Evolutionary conservation across 2,113 vertebrate species (phyloP).

Genomic region (Urocitellus parryii): DNA sequence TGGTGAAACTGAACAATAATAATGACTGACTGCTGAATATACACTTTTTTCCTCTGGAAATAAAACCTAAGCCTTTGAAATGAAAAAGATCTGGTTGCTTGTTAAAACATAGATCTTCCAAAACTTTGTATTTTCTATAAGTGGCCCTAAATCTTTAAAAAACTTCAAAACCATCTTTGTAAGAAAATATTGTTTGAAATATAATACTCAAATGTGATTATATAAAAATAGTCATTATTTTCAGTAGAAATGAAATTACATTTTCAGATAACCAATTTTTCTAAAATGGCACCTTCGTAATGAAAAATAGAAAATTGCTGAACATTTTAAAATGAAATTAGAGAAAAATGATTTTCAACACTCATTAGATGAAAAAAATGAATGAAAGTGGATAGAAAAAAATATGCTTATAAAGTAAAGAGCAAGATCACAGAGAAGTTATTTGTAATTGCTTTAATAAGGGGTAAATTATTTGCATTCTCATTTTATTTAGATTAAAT

Average conservation of each 20-base stretch:
- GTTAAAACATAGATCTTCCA: background rate
- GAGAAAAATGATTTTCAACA: background rate
- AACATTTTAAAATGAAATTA: background rate
- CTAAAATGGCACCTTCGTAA: background rate
- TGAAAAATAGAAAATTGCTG: background rate
- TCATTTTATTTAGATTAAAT: background rate
- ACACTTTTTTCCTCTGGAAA: background rate
- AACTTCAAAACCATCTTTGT: background rate
- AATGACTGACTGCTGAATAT: background rate
- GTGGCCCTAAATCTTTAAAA: background rate
- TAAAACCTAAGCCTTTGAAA: background rate
- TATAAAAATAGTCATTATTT: background rate
- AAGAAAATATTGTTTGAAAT: slow-evolving; percentile 13
- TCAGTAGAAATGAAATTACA: background rate
- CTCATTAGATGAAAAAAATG: background rate
- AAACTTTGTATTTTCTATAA: background rate
- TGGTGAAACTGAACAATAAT: background rate
- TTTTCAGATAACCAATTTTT: slow-evolving; percentile 4
- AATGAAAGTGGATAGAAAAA: background rate
- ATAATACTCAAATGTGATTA: background rate
- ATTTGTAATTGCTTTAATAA: background rate
- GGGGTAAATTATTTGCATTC: background rate
- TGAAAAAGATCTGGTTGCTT: background rate
- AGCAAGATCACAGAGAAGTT: background rate
- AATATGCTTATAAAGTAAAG: background rate